Evolutionary conservation across 1,140 invertebrate species (phyloP).

Genomic region (Dreissena rostriformis): DNA sequence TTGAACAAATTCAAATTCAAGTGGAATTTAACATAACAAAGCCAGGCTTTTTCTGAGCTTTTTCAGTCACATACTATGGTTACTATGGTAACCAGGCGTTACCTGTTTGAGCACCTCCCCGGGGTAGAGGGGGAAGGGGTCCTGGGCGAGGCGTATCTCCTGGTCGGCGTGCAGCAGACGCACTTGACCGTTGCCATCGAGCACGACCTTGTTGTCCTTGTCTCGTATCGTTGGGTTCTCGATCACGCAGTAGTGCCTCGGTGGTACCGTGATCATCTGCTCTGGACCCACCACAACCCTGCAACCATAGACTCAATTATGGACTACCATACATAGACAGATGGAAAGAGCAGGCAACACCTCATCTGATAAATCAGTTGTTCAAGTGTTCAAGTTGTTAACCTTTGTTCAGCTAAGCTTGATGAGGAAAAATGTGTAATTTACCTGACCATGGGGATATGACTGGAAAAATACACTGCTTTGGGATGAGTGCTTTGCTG

Average conservation of each 20-base stretch:
- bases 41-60: neutral
- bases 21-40: too few species aligned
- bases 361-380: too few species aligned
- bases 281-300: conserved; percentile 81
- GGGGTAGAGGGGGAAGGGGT: conserved; percentile 84
- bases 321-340: too few species aligned
- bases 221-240: conserved; percentile 82
- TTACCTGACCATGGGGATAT: too few species aligned
- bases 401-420: too few species aligned
- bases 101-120: conserved; percentile 82
- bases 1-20: too few species aligned
- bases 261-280: conserved; percentile 83
- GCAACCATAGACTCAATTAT: neutral
- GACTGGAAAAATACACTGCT: too few species aligned
- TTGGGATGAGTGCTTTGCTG: neutral
- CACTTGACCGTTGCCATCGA: conserved; percentile 80
- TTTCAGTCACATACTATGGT: neutral
- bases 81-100: neutral
- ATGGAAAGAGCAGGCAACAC: too few species aligned
- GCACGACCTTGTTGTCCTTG: conserved; percentile 76
- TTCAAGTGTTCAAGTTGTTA: too few species aligned
- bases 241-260: conserved; percentile 83
- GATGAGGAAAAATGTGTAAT: too few species aligned
- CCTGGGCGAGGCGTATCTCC: conserved; percentile 83
- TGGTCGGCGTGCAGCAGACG: conserved; percentile 82